Evolutionary conservation across 2,888 invertebrate genomes (phyloP).

Genomic region (Malthinus flaveolus): DNA sequence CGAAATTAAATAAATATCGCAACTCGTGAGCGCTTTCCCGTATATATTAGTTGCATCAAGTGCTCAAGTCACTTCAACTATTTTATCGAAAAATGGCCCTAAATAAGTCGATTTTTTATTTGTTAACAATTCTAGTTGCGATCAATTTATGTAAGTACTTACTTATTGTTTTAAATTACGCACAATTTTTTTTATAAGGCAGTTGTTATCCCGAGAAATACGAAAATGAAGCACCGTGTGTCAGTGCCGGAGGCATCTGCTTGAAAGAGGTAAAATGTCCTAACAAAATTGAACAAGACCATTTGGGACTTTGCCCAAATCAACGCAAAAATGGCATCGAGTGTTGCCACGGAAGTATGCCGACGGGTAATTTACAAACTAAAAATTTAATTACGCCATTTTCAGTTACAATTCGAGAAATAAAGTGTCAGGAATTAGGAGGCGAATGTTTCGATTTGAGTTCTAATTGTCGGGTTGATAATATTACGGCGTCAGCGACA

Average conservation of each 20-base stretch:
- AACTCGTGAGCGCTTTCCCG: too few relatives aligned
- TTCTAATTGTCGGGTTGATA: not conserved
- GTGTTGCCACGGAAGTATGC: not conserved
- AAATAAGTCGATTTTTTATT: not conserved
- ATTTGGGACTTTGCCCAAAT: not conserved
- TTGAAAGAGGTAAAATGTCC: not conserved
- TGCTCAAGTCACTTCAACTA: too few relatives aligned
- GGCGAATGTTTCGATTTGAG: not conserved
- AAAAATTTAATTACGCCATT: not conserved
- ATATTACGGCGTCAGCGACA: not conserved
- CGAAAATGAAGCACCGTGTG: not conserved
- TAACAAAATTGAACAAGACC: not conserved
- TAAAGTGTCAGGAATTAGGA: not conserved
- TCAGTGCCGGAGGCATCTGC: not conserved
- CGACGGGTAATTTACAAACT: not conserved
- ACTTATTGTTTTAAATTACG: not conserved
- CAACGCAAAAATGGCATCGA: not conserved
- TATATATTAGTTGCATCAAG: too few relatives aligned
- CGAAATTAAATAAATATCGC: too few relatives aligned
- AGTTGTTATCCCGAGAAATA: not conserved
- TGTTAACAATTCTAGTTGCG: not conserved
- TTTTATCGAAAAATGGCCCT: not conserved
- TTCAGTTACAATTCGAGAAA: not conserved
- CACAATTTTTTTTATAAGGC: not conserved
- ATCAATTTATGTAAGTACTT: too few relatives aligned